phyloP scores from a whole-genome alignment of 2,113 vertebrate species.

The Phrynosoma blainvillii region DNA sequence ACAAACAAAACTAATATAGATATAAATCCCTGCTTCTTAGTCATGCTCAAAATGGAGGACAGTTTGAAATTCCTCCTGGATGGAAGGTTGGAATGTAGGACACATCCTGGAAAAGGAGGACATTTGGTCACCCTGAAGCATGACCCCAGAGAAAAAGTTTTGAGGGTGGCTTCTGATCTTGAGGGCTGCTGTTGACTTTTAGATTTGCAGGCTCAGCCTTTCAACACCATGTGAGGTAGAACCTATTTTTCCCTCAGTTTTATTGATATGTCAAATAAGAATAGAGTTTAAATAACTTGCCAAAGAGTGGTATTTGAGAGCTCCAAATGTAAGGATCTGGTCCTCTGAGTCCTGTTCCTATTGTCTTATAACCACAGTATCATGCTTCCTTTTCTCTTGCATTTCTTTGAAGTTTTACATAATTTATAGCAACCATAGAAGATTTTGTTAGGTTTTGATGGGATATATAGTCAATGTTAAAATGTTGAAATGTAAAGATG shows the following conservation, averaged over 20 bases:
- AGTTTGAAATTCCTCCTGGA: no score
- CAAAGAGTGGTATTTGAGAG: not conserved
- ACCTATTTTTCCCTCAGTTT: not conserved
- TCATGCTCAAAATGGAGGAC: no score
- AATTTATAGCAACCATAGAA: constrained; percentile 10
- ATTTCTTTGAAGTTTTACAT: constrained; percentile 22
- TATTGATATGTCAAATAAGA: not conserved
- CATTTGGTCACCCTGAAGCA: no score
- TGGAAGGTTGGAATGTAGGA: no score
- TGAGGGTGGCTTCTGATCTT: not conserved
- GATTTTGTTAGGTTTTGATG: no score
- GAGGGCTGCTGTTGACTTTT: not conserved
- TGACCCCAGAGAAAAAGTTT: not conserved
- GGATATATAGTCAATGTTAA: no score
- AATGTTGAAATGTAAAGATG: no score
- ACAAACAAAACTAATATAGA: no score
- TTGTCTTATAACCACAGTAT: constrained; percentile 22
- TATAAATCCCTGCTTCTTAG: no score
- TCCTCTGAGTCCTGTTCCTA: not conserved
- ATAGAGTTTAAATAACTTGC: constrained; percentile 8
- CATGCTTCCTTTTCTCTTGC: not conserved
- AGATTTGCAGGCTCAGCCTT: not conserved
- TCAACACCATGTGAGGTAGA: not conserved
- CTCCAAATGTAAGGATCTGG: not conserved
- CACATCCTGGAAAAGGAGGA: no score